Conservation (phyloP, 2,797 vertebrate genomes). For the Rallus crepitans region DNA sequence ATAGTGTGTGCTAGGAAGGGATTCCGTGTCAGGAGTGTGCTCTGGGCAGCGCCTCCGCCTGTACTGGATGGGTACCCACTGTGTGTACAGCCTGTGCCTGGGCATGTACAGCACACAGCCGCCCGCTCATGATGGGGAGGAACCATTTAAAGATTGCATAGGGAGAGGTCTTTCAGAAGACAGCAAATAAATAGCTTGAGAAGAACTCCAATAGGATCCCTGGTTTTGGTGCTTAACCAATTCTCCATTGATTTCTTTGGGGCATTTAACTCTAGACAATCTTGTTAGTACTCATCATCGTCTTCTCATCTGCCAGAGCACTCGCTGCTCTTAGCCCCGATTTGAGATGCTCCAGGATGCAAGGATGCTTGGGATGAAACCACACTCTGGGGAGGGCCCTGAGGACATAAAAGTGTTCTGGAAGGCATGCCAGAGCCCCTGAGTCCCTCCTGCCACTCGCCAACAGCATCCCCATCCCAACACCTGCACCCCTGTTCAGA, state of each 20-base stretch:
- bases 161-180: neutral
- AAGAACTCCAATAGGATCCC: conserved; percentile 12
- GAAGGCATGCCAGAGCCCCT: neutral
- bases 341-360: neutral
- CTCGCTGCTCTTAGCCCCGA: rapidly evolving
- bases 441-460: neutral
- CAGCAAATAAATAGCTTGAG: conserved; percentile 21
- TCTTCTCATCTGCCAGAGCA: neutral
- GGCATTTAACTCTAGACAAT: conserved; percentile 32
- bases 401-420: neutral
- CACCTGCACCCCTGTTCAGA: too few relatives aligned
- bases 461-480: neutral
- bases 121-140: neutral
- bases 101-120: neutral
- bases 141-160: neutral
- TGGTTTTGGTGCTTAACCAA: neutral
- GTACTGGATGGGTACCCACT: rapidly evolving
- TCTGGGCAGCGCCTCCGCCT: rapidly evolving
- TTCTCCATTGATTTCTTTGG: conserved; percentile 11
- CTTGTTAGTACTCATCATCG: neutral
- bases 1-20: rapidly evolving
- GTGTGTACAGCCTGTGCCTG: rapidly evolving
- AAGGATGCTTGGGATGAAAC: neutral
- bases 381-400: neutral
- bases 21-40: rapidly evolving